phyloP scores from a whole-genome alignment of 2,888 invertebrate species.

The Eulithis prunata region DNA sequence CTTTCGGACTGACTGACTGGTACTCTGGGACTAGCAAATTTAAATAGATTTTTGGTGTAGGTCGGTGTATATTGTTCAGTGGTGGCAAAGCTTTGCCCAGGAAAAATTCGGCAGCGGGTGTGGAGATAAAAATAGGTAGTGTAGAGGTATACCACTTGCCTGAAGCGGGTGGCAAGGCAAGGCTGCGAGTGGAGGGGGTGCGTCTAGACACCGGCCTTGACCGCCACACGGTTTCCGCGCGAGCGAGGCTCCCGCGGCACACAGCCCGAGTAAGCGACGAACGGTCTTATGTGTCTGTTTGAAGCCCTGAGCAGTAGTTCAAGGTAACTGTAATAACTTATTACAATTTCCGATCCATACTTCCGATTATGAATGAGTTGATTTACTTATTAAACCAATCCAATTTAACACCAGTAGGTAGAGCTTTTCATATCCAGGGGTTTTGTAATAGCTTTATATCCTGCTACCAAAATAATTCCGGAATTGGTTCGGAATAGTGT shows the following conservation, averaged over 20 bases:
- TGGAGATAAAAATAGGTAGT: constrained; percentile 68
- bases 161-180: constrained; percentile 45
- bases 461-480: too few species aligned
- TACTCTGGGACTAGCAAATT: not conserved
- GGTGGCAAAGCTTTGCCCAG: constrained; percentile 59
- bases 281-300: constrained; percentile 34
- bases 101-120: constrained; percentile 57
- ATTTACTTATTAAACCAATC: not conserved
- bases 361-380: not conserved
- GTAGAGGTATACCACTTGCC: constrained; percentile 49
- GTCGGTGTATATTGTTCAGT: constrained; percentile 59
- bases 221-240: constrained; percentile 80
- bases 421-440: too few species aligned
- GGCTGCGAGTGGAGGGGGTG: constrained; percentile 55
- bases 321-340: constrained; percentile 1
- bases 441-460: too few species aligned
- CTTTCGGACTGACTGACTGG: not conserved
- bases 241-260: constrained; percentile 74
- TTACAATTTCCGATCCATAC: not conserved
- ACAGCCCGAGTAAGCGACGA: constrained; percentile 67
- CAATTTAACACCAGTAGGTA: too few species aligned
- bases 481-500: too few species aligned
- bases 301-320: not conserved
- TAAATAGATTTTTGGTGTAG: constrained; percentile 22
- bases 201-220: constrained; percentile 82